Conservation (phyloP, 2,797 vertebrate species). For the Sebastes aleutianus region DNA sequence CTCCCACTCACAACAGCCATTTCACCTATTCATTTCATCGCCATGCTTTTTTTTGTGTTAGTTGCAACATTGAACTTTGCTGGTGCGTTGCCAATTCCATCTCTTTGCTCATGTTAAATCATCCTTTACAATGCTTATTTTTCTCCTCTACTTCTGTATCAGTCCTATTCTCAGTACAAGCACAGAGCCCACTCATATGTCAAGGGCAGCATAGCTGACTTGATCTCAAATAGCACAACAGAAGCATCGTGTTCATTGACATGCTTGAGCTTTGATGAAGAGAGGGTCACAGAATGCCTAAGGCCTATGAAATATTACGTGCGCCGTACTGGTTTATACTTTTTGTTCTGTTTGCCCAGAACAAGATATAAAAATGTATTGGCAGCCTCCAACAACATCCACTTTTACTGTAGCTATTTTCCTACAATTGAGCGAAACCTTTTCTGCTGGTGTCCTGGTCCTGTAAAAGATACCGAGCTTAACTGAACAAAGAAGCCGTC, state of each 20-base stretch:
- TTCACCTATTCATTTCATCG: constrained; percentile 12
- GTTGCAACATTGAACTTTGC: constrained; percentile 7
- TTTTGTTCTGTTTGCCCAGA: not conserved
- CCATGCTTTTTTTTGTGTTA: not conserved
- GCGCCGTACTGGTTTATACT: not conserved
- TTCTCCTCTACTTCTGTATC: not conserved
- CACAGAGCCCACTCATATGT: constrained; percentile 11
- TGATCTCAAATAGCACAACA: constrained; percentile 5
- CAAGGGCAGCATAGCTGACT: not conserved
- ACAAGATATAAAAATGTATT: not conserved
- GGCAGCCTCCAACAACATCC: not conserved
- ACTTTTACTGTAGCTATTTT: not conserved
- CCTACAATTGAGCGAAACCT: not conserved
- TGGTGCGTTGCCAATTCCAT: constrained; percentile 9
- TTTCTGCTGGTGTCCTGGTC: not conserved
- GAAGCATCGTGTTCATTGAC: constrained; percentile 18
- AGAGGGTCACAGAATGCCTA: not conserved
- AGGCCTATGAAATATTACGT: not conserved
- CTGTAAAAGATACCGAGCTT: not conserved
- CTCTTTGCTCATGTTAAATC: constrained; percentile 16
- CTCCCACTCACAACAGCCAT: constrained; percentile 23
- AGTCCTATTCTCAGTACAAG: not conserved
- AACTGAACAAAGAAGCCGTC: not conserved
- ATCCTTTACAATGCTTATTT: not conserved
- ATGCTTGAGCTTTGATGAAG: constrained; percentile 7